Base-by-base conservation (phyloP, 2,888 invertebrate species). In the Timema podura region DNA sequence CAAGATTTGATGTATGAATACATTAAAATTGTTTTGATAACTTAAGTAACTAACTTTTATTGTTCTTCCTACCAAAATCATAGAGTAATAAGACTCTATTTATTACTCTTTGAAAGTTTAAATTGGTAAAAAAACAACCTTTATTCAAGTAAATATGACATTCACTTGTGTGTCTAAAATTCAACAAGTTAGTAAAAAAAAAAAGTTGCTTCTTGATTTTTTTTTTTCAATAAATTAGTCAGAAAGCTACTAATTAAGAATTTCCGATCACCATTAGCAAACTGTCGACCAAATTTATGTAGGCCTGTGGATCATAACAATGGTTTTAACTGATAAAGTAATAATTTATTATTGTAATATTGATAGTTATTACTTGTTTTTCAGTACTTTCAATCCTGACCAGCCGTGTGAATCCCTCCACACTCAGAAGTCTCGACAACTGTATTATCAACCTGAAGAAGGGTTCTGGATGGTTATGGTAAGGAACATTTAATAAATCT, bases 401-500 rank as follows among this genome's bases (percentile, higher is more conserved):
- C 88, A 90, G 75, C 84, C 87, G 49, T 93, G 95, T 80, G 91
- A 93, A 82, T 90, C 91, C 68, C 82, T 97, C 71, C 94, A 96
- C 78, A 96, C 96, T 13, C 91, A 93, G 78, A 95, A 96, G 79
- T 91, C 92, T 51, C 86, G 93, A 71, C 94, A 96, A 79, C 85
- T 95, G 69, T 95, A 94, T 80, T 90, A 88, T 80, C 90, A 96
- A 82, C 91, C 96, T 2, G 97, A 97, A 80, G 86, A 87, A 76
- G 87, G 91, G 75, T 95, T 89, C 80, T 97, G 96, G 95, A 89
- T 96, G 85, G 91, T 95, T 68, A 86, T 96, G 91, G 96, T 94
- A 84, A 80, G 80, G 73, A 66, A 44, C 44, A 44, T 9, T 30
- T 30, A 30, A 30, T 30, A 30, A 30, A 30, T 30, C 30, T 30